Percentiles rank a stretch among this genome's conserved stretches.
These are phyloP conservation scores for Caprella mutica DNA, from an alignment of 2,888 invertebrate species.

Conservation along the genomic window DNA sequence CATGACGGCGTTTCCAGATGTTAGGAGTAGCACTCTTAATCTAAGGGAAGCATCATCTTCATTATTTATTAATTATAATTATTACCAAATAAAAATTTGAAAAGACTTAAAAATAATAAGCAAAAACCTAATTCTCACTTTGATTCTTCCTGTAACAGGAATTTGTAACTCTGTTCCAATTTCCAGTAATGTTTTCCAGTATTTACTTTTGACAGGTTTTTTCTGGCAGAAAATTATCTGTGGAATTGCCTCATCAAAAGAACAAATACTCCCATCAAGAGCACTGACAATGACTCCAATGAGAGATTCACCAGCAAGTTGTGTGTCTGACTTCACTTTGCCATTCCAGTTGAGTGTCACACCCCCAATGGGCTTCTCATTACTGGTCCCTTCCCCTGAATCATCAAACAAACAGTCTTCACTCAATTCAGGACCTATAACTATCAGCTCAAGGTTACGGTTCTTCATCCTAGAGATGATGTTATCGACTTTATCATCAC, in stretches of 20 bases:
- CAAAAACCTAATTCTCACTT: no score
- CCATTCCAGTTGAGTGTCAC: conserved; percentile 35
- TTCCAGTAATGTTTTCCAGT: conserved; percentile 55
- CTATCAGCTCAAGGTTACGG: conserved; percentile 50
- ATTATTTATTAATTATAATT: no score
- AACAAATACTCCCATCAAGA: conserved; percentile 41
- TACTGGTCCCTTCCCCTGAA: no score
- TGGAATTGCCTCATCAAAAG: conserved; percentile 51
- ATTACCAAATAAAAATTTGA: neutral
- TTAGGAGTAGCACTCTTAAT: conserved; percentile 41
- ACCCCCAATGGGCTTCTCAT: neutral
- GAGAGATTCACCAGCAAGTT: conserved; percentile 30
- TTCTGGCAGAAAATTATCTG: conserved; percentile 50
- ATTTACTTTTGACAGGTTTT: conserved; percentile 45
- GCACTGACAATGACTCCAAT: conserved; percentile 19
- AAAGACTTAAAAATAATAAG: no score
- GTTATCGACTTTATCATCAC: conserved; percentile 45
- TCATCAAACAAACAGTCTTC: neutral
- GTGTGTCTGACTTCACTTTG: conserved; percentile 27
- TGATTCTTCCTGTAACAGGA: conserved; percentile 49
- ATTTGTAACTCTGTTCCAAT: conserved; percentile 48
- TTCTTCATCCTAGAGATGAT: conserved; percentile 49
- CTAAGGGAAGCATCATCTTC: no score
- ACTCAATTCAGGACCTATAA: conserved; percentile 44
- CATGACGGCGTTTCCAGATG: conserved; percentile 41